Conservation (phyloP, 2,797 vertebrate genomes). For the Melanotaenia boesemani region DNA sequence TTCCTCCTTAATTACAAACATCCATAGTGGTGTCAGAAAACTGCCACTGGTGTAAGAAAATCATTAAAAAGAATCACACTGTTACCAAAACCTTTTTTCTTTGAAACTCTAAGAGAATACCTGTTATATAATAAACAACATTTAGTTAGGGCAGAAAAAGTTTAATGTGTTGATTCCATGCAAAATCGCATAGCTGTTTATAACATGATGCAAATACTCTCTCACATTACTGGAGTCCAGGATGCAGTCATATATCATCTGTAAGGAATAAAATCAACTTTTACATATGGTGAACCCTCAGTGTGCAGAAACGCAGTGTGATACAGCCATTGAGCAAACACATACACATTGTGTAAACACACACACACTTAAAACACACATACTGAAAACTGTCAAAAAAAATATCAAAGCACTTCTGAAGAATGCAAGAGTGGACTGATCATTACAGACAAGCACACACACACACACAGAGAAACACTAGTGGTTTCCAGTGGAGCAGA, state of each 20-base stretch:
- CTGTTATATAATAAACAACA: accelerated
- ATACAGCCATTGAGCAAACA: constrained; percentile 8
- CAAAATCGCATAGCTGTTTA: constrained; percentile 1
- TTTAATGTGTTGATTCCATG: not conserved
- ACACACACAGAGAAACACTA: constrained; percentile 44
- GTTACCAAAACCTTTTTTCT: constrained; percentile 56
- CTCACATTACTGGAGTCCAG: constrained; percentile 1
- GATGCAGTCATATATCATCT: not conserved
- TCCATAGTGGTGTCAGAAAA: constrained; percentile 44
- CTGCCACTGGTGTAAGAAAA: constrained; percentile 72
- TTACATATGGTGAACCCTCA: constrained; percentile 8
- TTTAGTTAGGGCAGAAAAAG: constrained; percentile 3
- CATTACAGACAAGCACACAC: constrained; percentile 32
- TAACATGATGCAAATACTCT: constrained; percentile 1
- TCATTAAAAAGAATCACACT: constrained; percentile 68
- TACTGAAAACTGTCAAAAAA: constrained; percentile 42
- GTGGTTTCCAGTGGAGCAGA: constrained; percentile 64
- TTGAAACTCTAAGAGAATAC: constrained; percentile 32
- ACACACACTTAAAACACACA: constrained; percentile 9
- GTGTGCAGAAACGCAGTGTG: constrained; percentile 26
- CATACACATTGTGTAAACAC: not conserved
- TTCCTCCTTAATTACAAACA: constrained; percentile 12
- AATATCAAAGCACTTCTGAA: constrained; percentile 39
- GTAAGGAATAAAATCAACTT: not conserved
- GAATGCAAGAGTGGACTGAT: constrained; percentile 33